phyloP scores from a whole-genome alignment of 2,888 invertebrate genomes.

The Cetonia aurata region DNA sequence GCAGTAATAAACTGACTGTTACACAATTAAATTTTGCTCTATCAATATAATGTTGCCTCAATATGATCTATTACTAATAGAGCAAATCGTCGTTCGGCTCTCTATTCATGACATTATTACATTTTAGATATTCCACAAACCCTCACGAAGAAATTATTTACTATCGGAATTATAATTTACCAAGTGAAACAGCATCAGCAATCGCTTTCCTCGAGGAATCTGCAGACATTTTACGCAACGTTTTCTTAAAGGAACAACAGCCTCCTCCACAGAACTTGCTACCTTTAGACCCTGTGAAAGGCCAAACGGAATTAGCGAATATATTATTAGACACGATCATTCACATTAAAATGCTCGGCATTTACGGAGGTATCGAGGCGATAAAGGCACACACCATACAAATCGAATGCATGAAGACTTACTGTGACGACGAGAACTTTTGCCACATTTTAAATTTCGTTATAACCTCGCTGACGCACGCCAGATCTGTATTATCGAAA shows the following conservation, averaged over 20 bases:
- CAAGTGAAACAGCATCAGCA: background rate
- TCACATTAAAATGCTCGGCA: conserved; percentile 69
- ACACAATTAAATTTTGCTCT: too few relatives aligned
- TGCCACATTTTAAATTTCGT: conserved; percentile 59
- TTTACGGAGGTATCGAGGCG: conserved; percentile 73
- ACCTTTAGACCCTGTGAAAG: conserved; percentile 57
- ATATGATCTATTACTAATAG: too few relatives aligned
- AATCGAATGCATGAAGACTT: conserved; percentile 73
- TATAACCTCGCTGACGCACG: conserved; percentile 65
- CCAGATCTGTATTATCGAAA: conserved; percentile 69
- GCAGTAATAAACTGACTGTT: too few relatives aligned
- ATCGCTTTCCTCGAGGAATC: conserved; percentile 19
- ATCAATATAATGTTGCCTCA: too few relatives aligned
- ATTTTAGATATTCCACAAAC: conserved; percentile 67
- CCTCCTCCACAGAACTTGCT: conserved; percentile 45
- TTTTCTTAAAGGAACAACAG: background rate
- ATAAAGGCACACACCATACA: conserved; percentile 73
- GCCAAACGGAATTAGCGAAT: conserved; percentile 56
- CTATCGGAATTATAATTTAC: background rate
- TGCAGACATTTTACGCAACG: background rate
- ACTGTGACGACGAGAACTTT: conserved; percentile 64
- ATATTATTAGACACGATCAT: conserved; percentile 56
- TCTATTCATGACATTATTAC: background rate
- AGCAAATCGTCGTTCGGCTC: too few relatives aligned
- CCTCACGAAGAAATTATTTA: conserved; percentile 62